phyloP scores from a whole-genome alignment of 2,797 vertebrate genomes.

The Syngnathus rostellatus region DNA sequence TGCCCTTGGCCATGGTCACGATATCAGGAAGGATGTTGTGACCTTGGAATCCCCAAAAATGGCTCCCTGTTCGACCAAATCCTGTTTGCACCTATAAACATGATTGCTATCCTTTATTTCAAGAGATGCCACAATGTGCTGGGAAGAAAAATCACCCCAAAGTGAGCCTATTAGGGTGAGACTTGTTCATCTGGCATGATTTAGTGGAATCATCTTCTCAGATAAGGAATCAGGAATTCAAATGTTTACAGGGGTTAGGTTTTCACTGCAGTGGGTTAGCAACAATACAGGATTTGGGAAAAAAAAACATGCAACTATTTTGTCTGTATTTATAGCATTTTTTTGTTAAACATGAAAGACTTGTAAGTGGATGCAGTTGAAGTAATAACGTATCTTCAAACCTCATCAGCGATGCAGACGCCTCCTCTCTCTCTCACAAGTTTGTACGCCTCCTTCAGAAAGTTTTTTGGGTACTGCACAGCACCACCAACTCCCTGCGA shows the following conservation, averaged over 20 bases:
- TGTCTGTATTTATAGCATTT: too few relatives aligned
- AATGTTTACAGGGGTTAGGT: neutral
- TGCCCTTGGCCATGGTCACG: slow-evolving; percentile 91
- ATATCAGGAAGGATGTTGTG: slow-evolving; percentile 86
- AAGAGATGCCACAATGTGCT: neutral
- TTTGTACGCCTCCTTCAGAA: slow-evolving; percentile 78
- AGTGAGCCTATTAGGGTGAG: neutral
- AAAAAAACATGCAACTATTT: too few relatives aligned
- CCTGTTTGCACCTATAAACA: slow-evolving; percentile 86
- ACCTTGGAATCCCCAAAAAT: slow-evolving; percentile 92
- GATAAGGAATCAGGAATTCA: neutral
- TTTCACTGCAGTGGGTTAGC: neutral
- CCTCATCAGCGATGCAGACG: slow-evolving; percentile 88
- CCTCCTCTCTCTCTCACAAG: slow-evolving; percentile 81
- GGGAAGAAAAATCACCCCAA: too few relatives aligned
- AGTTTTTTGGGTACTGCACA: slow-evolving; percentile 86
- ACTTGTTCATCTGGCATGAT: neutral
- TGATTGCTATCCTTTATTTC: neutral
- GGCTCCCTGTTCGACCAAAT: slow-evolving; percentile 85
- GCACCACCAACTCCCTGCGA: slow-evolving; percentile 80
- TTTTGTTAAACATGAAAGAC: neutral
- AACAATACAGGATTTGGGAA: neutral
- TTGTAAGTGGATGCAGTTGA: neutral
- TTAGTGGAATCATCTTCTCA: neutral
- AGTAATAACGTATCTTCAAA: slow-evolving; percentile 39